Percentiles rank a stretch among this genome's conserved stretches.
Evolutionary conservation across 1,140 invertebrate species (phyloP).

Genomic region (Micrasema longulum): DNA sequence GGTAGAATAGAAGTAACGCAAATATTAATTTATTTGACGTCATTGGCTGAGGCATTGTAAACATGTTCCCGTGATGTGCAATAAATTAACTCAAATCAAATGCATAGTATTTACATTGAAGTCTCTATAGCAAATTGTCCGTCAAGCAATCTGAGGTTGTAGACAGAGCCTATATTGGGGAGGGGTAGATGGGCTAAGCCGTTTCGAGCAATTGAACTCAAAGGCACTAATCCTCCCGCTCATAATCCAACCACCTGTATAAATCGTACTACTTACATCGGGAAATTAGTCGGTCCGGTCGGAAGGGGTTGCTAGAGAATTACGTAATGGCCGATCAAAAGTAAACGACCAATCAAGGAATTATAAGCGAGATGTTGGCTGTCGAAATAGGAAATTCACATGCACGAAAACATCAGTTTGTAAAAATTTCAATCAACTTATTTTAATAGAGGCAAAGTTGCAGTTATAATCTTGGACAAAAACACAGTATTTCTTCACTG

Average conservation of each 20-base stretch:
- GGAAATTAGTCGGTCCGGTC: constrained; percentile 11
- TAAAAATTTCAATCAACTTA: too few relatives aligned
- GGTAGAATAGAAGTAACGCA: too few relatives aligned
- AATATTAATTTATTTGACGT: too few relatives aligned
- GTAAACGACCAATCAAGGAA: constrained; percentile 28
- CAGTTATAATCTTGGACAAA: too few relatives aligned
- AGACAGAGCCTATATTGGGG: neutral
- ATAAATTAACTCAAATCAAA: too few relatives aligned
- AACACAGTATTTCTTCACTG: too few relatives aligned
- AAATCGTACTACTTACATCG: constrained; percentile 2
- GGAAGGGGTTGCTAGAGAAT: constrained; percentile 8
- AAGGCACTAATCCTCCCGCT: constrained; percentile 53
- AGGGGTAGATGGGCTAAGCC: constrained; percentile 38
- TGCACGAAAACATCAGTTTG: too few relatives aligned
- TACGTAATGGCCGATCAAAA: constrained; percentile 26
- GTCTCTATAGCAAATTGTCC: neutral
- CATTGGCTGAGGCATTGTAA: too few relatives aligned
- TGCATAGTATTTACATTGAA: too few relatives aligned
- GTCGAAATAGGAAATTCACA: too few relatives aligned
- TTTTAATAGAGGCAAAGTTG: too few relatives aligned
- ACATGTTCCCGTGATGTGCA: too few relatives aligned
- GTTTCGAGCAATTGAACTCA: constrained; percentile 54
- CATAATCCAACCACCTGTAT: constrained; percentile 49
- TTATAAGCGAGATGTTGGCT: constrained; percentile 13
- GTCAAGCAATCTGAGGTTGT: neutral